Base-by-base conservation (phyloP, 1,140 invertebrate species). In the Euglossa dilemma region DNA sequence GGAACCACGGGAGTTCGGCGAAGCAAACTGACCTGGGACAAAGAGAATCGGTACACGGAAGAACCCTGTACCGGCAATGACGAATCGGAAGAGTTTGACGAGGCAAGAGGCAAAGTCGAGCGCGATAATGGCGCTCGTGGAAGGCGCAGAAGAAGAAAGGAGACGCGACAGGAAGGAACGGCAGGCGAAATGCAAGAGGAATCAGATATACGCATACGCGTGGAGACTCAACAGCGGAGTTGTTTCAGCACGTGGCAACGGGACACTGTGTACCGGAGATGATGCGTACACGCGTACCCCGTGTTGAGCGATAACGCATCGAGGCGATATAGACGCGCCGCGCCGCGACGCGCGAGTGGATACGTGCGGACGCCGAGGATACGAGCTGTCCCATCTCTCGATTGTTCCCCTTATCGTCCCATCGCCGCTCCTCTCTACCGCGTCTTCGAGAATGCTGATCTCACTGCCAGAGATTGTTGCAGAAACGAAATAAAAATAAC, bases 191-290 rank as follows among this genome's bases (percentile, higher is more conserved):
- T 47, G 61, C 36, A 45, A 66, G 7, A 66, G 64, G 74, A 77
- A 83, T 77, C 74, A n/a, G 61, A 56, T 72, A 77, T 70, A 74
- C 43, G 61, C 4, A 36, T 36, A 36, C 54, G 28, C 43, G 20
- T 77, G 74, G 64, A 77, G 56, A 83, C 73, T 83, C 80, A 77
- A 83, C 74, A 76, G 54, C 50, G n/a, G 74, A n/a, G 59, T 78
- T 23, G 50, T 66, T 77, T 77, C 25, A 77, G 80, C 80, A 78
- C 80, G 80, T 83, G 74, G 74, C 80, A 78, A 83, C 72, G 63
- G 20, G 73, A 61, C 64, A 70, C 74, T 77, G 25, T 64, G 52
- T 56, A 76, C n/a, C 28, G 50, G 80, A 50, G 71, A 76, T 69
- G 43, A 75, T 67, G 20, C 18, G 18, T 45, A n/a, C 61, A 77